Conservation (phyloP, 2,888 invertebrate genomes). For the Conchocele bisecta region DNA sequence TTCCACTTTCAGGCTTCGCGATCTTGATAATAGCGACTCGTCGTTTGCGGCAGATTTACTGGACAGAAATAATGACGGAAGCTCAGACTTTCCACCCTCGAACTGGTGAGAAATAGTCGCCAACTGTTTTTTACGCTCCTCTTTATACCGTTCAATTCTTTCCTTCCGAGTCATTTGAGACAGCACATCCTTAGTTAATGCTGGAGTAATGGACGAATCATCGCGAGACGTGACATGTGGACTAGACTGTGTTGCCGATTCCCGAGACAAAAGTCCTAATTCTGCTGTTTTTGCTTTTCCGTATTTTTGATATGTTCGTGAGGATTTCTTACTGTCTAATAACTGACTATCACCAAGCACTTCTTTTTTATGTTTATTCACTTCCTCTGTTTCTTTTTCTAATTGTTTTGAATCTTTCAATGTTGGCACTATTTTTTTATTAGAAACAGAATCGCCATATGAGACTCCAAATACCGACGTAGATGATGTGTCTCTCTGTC, state of each 20-base stretch:
- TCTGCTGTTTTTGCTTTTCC: slow-evolving; percentile 52
- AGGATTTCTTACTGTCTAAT: neutral
- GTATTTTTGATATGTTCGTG: slow-evolving; percentile 33
- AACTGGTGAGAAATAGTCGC: slow-evolving; percentile 81
- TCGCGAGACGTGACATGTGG: slow-evolving; percentile 30
- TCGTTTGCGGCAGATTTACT: slow-evolving; percentile 35
- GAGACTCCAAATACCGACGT: no score
- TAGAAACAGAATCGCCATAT: no score
- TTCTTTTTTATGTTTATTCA: slow-evolving; percentile 13
- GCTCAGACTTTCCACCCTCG: slow-evolving; percentile 37
- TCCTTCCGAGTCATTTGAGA: slow-evolving; percentile 82
- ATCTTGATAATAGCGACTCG: slow-evolving; percentile 45
- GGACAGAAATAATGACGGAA: slow-evolving; percentile 61
- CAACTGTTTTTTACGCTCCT: slow-evolving; percentile 88
- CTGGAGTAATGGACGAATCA: slow-evolving; percentile 28
- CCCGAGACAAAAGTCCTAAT: slow-evolving; percentile 44
- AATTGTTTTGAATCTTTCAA: slow-evolving; percentile 13
- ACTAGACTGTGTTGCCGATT: slow-evolving; percentile 10
- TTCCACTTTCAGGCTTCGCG: slow-evolving; percentile 58
- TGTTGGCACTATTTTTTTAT: neutral
- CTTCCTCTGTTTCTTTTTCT: slow-evolving; percentile 18
- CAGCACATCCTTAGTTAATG: slow-evolving; percentile 30
- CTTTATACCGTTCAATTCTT: slow-evolving; percentile 89
- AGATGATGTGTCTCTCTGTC: slow-evolving; percentile 7
- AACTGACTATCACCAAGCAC: neutral